A percentile compares a stretch with the other conserved stretches of the same genome.
Conservation (phyloP, 2,797 vertebrate genomes). For the Cyprinella venusta region DNA sequence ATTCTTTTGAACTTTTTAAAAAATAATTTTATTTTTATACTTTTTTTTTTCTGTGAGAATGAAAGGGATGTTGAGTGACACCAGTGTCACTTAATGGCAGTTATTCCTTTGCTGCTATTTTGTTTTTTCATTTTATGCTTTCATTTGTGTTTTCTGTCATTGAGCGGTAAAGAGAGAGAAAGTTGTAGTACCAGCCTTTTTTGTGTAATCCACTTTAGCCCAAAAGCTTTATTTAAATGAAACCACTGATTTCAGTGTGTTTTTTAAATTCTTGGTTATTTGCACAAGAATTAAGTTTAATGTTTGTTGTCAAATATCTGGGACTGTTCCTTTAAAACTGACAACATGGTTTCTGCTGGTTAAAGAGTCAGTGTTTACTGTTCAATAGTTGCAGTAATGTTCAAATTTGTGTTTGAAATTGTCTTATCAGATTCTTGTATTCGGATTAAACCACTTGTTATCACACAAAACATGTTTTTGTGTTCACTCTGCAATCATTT, state of each 20-base stretch:
- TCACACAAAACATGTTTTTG: not conserved
- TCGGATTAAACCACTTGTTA: not conserved
- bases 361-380: constrained; percentile 2
- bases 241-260: not conserved
- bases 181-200: not conserved
- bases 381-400: not conserved
- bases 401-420: not conserved
- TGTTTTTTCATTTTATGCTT: not conserved
- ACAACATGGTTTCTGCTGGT: not conserved
- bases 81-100: not conserved
- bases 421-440: not conserved
- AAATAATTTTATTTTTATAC: not conserved
- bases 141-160: not conserved
- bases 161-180: not conserved
- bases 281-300: not conserved
- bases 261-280: not conserved
- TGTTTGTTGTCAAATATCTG: not conserved
- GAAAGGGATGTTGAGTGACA: constrained; percentile 14
- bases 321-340: not conserved
- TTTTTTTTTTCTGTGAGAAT: constrained; percentile 1
- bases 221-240: not conserved
- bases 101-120: constrained; percentile 9
- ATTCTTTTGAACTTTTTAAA: not conserved
- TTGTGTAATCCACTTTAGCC: not conserved
- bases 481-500: not conserved